Conservation (phyloP, 2,113 vertebrate species). For the Hippolais icterina region DNA sequence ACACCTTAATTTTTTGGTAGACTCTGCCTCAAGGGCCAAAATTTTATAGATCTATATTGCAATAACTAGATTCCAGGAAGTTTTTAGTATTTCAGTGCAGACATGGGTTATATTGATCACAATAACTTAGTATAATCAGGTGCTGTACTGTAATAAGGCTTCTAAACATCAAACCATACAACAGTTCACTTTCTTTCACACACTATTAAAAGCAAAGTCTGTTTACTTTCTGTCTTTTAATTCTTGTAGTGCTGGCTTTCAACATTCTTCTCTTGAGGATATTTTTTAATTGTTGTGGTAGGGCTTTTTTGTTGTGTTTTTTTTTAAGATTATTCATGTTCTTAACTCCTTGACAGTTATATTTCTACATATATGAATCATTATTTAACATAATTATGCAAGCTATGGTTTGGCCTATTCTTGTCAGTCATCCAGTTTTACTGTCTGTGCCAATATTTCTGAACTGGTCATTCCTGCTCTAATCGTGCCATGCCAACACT, state of each 20-base stretch:
- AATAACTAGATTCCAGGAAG: background rate
- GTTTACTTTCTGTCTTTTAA: background rate
- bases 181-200: background rate
- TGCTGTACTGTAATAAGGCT: background rate
- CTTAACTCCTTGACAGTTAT: background rate
- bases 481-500: rapidly evolving
- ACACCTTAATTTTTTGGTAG: background rate
- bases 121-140: background rate
- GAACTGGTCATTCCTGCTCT: background rate
- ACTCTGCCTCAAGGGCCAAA: background rate
- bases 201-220: background rate
- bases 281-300: background rate
- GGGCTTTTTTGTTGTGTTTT: too few species aligned
- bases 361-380: background rate
- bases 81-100: background rate
- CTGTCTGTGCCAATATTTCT: background rate
- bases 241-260: background rate
- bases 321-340: background rate
- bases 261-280: background rate
- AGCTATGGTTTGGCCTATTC: background rate
- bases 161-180: background rate
- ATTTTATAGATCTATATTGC: background rate
- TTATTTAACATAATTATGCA: background rate
- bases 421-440: background rate
- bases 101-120: background rate